phyloP scores from a whole-genome alignment of 2,888 invertebrate species.

The Diadegma fenestrale region DNA sequence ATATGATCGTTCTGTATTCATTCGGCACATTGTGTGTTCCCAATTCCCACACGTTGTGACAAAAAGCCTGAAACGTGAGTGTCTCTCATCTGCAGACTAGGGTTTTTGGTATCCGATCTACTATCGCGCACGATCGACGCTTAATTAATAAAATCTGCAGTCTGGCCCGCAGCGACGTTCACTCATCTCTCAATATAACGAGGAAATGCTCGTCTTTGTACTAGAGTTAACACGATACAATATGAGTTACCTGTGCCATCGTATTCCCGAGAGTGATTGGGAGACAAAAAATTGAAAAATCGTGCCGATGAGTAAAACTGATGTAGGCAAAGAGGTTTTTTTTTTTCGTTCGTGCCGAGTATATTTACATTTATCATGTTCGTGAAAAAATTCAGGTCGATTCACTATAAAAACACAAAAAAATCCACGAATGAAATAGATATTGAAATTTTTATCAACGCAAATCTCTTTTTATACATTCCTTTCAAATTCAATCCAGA shows the following conservation, averaged over 20 bases:
- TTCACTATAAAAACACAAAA: neutral
- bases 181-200: slow-evolving; percentile 61
- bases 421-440: neutral
- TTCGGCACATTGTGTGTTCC: slow-evolving; percentile 40
- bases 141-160: slow-evolving; percentile 77
- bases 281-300: slow-evolving; percentile 46
- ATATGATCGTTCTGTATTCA: slow-evolving; percentile 39
- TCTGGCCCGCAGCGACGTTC: slow-evolving; percentile 41
- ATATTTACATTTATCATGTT: neutral
- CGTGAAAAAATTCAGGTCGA: neutral
- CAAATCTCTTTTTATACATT: neutral
- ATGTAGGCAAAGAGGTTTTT: neutral
- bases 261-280: slow-evolving; percentile 54
- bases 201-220: slow-evolving; percentile 39
- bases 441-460: neutral
- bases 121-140: slow-evolving; percentile 74
- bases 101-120: slow-evolving; percentile 45
- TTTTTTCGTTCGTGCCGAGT: neutral
- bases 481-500: neutral
- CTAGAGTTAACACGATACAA: slow-evolving; percentile 59
- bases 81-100: neutral
- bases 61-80: slow-evolving; percentile 29
- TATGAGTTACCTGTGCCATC: slow-evolving; percentile 29
- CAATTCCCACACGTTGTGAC: slow-evolving; percentile 38
- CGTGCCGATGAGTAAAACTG: slow-evolving; percentile 8